phyloP scores from a whole-genome alignment of 2,888 invertebrate species.

The Andrena flavipes region DNA sequence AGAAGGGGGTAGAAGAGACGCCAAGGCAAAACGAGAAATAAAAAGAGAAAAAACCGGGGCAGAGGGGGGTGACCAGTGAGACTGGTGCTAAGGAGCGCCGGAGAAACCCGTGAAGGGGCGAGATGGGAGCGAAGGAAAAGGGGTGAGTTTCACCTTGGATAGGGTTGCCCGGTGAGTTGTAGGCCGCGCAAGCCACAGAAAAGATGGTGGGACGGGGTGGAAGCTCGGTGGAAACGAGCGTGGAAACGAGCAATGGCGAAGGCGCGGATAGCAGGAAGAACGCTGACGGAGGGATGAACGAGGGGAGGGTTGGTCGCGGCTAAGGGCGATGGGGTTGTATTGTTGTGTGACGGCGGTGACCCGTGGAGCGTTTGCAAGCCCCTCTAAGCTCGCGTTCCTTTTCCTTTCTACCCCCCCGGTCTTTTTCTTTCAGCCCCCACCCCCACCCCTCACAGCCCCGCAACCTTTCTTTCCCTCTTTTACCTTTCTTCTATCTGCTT shows the following conservation, averaged over 20 bases:
- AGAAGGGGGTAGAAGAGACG: conserved; percentile 23
- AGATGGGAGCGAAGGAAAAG: conserved; percentile 5
- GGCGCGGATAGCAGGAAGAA: conserved; percentile 54
- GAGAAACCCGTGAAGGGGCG: conserved; percentile 29
- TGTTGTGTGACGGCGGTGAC: conserved; percentile 80
- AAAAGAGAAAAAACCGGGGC: conserved; percentile 38
- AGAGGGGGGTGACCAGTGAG: conserved; percentile 26
- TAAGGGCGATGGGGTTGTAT: conserved; percentile 74
- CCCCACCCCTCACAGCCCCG: neutral
- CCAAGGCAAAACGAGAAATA: conserved; percentile 42
- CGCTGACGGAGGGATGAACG: conserved; percentile 14
- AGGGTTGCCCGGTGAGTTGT: conserved; percentile 59
- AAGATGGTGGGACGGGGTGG: conserved; percentile 60
- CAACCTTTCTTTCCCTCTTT: conserved; percentile 31
- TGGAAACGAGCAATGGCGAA: conserved; percentile 70
- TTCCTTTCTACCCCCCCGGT: conserved; percentile 39
- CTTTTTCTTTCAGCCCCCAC: conserved; percentile 14
- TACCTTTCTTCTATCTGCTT: conserved; percentile 44
- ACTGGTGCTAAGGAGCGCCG: conserved; percentile 50
- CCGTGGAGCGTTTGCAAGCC: conserved; percentile 77
- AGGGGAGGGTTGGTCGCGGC: conserved; percentile 41
- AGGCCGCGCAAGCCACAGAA: conserved; percentile 65
- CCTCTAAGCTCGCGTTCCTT: conserved; percentile 69
- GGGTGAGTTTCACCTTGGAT: conserved; percentile 67
- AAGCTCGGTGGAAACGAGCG: conserved; percentile 67